phyloP scores from a whole-genome alignment of 2,113 vertebrate genomes.

The Xiphias gladius region DNA sequence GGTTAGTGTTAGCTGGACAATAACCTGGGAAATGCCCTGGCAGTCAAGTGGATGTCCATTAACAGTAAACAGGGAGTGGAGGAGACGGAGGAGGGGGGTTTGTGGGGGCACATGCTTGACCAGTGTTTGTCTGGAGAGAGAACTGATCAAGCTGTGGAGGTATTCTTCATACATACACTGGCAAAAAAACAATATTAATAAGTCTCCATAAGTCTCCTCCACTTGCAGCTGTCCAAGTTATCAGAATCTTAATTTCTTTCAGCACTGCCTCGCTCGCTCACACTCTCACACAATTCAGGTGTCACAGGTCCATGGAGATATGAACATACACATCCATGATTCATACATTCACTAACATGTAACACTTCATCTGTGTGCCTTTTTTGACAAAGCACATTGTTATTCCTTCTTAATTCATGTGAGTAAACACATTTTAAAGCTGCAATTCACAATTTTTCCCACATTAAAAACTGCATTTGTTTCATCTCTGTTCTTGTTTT shows the following conservation, averaged over 20 bases:
- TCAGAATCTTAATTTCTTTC: slow-evolving; percentile 70
- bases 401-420: slow-evolving; percentile 26
- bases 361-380: slow-evolving; percentile 74
- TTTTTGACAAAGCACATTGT: slow-evolving; percentile 36
- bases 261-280: slow-evolving; percentile 22
- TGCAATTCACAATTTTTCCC: slow-evolving; percentile 20
- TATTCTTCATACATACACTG: slow-evolving; percentile 73
- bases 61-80: slow-evolving; percentile 62
- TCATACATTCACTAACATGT: slow-evolving; percentile 49
- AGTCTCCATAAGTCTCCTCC: slow-evolving; percentile 62
- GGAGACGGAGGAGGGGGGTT: not conserved
- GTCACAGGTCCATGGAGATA: slow-evolving; percentile 62
- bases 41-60: slow-evolving; percentile 67
- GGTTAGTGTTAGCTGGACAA: slow-evolving; percentile 70
- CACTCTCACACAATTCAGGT: slow-evolving; percentile 40
- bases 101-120: slow-evolving; percentile 59
- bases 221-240: slow-evolving; percentile 66
- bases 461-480: slow-evolving; percentile 28
- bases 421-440: slow-evolving; percentile 48
- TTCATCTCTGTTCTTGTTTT: slow-evolving; percentile 8
- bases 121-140: slow-evolving; percentile 66
- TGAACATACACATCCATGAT: slow-evolving; percentile 41
- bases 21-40: slow-evolving; percentile 69
- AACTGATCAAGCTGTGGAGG: slow-evolving; percentile 77
- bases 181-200: slow-evolving; percentile 49